These are phyloP conservation scores for Drosophila nannoptera DNA, from an alignment of 1,140 invertebrate genomes.

Conservation along the genomic window DNA sequence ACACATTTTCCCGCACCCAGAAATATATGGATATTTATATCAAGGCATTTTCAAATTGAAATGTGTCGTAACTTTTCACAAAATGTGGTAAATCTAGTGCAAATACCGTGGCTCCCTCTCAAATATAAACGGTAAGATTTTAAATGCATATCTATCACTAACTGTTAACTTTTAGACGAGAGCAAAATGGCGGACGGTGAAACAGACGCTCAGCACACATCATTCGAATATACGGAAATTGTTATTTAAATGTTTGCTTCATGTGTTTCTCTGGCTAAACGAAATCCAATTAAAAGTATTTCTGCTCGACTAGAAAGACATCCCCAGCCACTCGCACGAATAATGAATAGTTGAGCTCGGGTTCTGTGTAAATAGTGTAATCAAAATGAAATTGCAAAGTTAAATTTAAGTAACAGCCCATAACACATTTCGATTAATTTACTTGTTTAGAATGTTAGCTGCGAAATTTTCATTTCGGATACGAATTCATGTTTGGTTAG, in stretches of 20 bases:
- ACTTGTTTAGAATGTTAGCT: conserved; percentile 29
- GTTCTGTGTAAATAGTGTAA: conserved; percentile 66
- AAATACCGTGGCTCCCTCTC: conserved; percentile 34
- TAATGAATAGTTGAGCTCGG: conserved; percentile 43
- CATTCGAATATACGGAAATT: conserved; percentile 10
- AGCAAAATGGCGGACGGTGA: conserved; percentile 6
- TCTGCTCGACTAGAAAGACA: conserved; percentile 47
- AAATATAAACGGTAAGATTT: conserved; percentile 12
- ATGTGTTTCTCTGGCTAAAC: conserved; percentile 22
- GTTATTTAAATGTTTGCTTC: conserved; percentile 33
- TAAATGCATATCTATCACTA: conserved; percentile 32
- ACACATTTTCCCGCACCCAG: conserved; percentile 24
- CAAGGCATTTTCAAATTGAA: conserved; percentile 11
- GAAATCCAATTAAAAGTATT: conserved; percentile 67
- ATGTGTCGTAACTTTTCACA: conserved; percentile 23
- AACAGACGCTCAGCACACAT: conserved; percentile 2
- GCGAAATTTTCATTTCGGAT: conserved; percentile 58
- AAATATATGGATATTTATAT: conserved; percentile 9
- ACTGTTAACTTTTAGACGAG: conserved; percentile 29
- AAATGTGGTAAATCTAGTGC: conserved; percentile 46
- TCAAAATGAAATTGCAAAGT: conserved; percentile 49
- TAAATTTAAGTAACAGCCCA: conserved; percentile 22
- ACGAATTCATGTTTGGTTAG: too few species aligned
- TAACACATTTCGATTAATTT: conserved; percentile 5
- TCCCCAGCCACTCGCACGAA: conserved; percentile 22